Percentiles rank a stretch among this genome's conserved stretches.
These are phyloP conservation scores for Antigone vipio DNA, from an alignment of 2,113 vertebrate species.

Conservation along the genomic window DNA sequence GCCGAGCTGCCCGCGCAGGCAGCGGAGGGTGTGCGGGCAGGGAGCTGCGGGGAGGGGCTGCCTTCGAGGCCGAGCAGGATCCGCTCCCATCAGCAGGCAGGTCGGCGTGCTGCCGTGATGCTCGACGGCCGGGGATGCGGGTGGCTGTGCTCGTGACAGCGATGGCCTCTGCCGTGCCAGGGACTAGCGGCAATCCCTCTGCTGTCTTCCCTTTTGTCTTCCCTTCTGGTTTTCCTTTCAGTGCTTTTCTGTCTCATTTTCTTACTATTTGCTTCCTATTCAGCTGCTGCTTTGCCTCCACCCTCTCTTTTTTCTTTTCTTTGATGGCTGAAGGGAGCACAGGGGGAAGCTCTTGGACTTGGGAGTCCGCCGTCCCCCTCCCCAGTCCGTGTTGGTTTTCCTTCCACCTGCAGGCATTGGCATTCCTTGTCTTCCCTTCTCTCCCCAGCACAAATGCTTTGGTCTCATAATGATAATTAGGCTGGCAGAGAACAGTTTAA, in stretches of 20 bases:
- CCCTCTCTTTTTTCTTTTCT: background rate
- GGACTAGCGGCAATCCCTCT: background rate
- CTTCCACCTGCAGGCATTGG: background rate
- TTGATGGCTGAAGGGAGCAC: background rate
- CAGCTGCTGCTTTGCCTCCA: background rate
- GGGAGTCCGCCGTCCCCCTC: background rate
- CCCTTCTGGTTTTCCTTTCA: background rate
- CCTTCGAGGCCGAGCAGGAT: background rate
- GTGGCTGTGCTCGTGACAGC: background rate
- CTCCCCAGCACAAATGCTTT: background rate
- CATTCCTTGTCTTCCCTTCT: background rate
- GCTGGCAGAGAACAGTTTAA: background rate
- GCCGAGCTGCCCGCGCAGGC: background rate
- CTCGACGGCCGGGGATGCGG: too few species aligned
- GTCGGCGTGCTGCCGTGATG: background rate
- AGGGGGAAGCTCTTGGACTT: background rate
- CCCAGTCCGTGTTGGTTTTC: background rate
- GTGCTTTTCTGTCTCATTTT: background rate
- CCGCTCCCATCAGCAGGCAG: background rate
- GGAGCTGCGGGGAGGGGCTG: background rate
- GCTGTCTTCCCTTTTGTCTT: background rate
- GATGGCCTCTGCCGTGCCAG: background rate
- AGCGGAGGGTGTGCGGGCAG: background rate
- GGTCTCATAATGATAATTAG: background rate
- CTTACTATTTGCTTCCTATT: background rate